phyloP scores from a whole-genome alignment of 2,888 invertebrate genomes.

The Amiota minor region DNA sequence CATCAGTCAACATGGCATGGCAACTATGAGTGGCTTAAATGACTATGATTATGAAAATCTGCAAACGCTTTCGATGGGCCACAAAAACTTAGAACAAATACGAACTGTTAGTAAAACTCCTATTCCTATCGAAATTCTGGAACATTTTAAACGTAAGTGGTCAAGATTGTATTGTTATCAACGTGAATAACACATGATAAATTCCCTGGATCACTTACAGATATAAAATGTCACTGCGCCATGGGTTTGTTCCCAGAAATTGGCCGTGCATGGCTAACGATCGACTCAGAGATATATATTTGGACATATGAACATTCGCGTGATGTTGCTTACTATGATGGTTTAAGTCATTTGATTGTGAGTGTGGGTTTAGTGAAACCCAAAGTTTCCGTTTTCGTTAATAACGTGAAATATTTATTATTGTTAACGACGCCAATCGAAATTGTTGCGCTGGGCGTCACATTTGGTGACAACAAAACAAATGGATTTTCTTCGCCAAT shows the following conservation, averaged over 20 bases:
- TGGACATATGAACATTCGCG: constrained; percentile 98
- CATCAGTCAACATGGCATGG: constrained; percentile 79
- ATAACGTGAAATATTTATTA: constrained; percentile 91
- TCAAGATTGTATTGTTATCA: constrained; percentile 15
- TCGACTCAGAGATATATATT: constrained; percentile 95
- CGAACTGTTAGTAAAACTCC: constrained; percentile 88
- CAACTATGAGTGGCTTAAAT: constrained; percentile 91
- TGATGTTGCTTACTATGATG: constrained; percentile 97
- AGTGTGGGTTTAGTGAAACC: constrained; percentile 93
- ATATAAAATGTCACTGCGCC: constrained; percentile 95
- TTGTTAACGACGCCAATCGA: constrained; percentile 96
- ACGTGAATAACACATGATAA: neutral
- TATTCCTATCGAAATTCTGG: constrained; percentile 93
- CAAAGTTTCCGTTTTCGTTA: constrained; percentile 90
- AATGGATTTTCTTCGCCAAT: constrained; percentile 63
- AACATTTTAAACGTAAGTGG: constrained; percentile 90
- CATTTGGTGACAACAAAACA: constrained; percentile 68
- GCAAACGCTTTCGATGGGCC: constrained; percentile 80
- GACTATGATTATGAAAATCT: constrained; percentile 93
- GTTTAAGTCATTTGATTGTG: constrained; percentile 93
- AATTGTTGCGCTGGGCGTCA: constrained; percentile 78
- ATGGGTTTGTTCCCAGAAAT: constrained; percentile 99
- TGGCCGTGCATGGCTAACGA: constrained; percentile 95
- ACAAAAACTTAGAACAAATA: constrained; percentile 83
- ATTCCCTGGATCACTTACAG: constrained; percentile 73